Evolutionary conservation across 2,888 invertebrate species (phyloP).

Genomic region (Daptonema setosum): DNA sequence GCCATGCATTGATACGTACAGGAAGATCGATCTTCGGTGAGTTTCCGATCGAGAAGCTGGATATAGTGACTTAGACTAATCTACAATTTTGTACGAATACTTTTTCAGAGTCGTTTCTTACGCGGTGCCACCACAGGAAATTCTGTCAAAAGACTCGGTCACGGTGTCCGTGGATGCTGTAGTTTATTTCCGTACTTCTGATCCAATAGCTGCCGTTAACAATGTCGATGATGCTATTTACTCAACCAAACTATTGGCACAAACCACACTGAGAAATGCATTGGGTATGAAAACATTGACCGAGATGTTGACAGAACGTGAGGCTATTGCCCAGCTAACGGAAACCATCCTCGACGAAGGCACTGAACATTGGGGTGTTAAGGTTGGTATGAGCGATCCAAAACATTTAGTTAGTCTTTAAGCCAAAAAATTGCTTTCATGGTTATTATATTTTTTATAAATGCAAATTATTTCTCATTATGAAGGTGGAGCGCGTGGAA

Average conservation of each 20-base stretch:
- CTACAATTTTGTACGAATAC: background rate
- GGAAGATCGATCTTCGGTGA: slow-evolving; percentile 63
- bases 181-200: slow-evolving; percentile 25
- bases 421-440: no score
- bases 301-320: slow-evolving; percentile 85
- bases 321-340: slow-evolving; percentile 33
- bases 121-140: slow-evolving; percentile 27
- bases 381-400: slow-evolving; percentile 10
- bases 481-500: slow-evolving; percentile 19
- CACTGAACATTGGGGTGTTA: slow-evolving; percentile 28
- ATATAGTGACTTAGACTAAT: background rate
- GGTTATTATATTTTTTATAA: no score
- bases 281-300: slow-evolving; percentile 73
- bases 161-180: slow-evolving; percentile 21
- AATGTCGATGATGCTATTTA: slow-evolving; percentile 30
- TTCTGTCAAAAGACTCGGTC: slow-evolving; percentile 26
- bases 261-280: slow-evolving; percentile 47
- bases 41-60: background rate
- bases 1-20: slow-evolving; percentile 71
- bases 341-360: slow-evolving; percentile 28
- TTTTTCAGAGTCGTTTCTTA: slow-evolving; percentile 21
- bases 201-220: slow-evolving; percentile 20
- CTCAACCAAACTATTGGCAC: slow-evolving; percentile 45
- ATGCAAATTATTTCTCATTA: background rate
- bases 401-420: no score